phyloP scores from a whole-genome alignment of 2,797 vertebrate genomes.

The Manis crassicaudata region DNA sequence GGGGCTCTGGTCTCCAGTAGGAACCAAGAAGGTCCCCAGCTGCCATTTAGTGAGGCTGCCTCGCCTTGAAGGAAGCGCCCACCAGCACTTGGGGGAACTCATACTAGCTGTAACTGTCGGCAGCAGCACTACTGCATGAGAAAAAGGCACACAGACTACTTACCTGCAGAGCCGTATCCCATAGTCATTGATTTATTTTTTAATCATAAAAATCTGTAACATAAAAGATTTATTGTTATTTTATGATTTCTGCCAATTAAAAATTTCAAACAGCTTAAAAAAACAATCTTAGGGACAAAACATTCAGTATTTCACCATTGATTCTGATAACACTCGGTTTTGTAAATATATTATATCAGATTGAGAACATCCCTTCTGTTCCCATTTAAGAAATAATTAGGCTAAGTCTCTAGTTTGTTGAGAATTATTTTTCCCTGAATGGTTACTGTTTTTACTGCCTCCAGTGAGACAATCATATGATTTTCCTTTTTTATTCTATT shows the following conservation, averaged over 20 bases:
- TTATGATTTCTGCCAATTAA: constrained; percentile 31
- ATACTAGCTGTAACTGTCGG: not conserved
- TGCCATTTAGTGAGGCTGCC: not conserved
- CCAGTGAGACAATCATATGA: not conserved
- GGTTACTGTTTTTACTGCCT: not conserved
- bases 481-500: not conserved
- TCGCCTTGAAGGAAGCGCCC: not conserved
- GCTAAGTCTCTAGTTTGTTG: not conserved
- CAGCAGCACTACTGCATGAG: not conserved
- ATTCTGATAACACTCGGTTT: not conserved
- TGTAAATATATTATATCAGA: not conserved
- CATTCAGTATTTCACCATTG: not conserved
- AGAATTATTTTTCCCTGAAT: not conserved
- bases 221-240: not conserved
- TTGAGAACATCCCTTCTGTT: not conserved
- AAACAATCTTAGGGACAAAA: not conserved
- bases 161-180: not conserved
- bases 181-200: not conserved
- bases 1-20: not conserved
- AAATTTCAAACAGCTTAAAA: not conserved
- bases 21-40: not conserved
- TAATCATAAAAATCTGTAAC: not conserved
- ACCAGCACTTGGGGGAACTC: not conserved
- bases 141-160: not conserved
- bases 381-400: not conserved